Percentiles rank a stretch among this genome's conserved stretches.
phyloP scores from a whole-genome alignment of 2,113 vertebrate genomes.

The Circaetus gallicus region DNA sequence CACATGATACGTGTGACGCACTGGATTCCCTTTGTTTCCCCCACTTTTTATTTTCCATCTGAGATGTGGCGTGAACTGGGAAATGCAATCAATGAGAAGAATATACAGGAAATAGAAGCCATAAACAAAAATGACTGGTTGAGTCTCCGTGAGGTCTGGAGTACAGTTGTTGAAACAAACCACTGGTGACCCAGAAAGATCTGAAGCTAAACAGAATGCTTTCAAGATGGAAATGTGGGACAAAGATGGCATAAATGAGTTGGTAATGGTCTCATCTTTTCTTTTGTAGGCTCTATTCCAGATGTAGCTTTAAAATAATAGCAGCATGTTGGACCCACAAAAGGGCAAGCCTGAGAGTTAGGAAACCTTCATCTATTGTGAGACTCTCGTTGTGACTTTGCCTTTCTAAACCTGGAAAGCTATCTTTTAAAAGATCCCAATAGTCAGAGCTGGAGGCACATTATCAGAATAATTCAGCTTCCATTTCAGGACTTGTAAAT shows the following conservation, averaged over 20 bases:
- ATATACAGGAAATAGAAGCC: slow-evolving; percentile 42
- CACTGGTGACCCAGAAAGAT: slow-evolving; percentile 50
- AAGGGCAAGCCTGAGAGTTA: neutral
- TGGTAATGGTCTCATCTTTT: slow-evolving; percentile 27
- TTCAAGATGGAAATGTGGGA: slow-evolving; percentile 63
- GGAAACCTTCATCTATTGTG: neutral
- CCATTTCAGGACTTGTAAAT: neutral
- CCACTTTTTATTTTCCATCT: neutral
- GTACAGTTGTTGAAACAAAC: slow-evolving; percentile 63
- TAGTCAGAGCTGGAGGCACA: neutral
- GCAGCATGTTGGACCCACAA: neutral
- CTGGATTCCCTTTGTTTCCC: slow-evolving; percentile 6
- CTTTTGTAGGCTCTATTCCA: slow-evolving; percentile 7
- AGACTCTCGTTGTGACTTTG: neutral
- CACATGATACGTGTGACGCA: neutral
- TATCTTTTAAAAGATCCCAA: neutral
- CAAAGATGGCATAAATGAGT: slow-evolving; percentile 42
- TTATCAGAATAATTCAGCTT: neutral
- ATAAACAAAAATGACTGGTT: slow-evolving; percentile 32
- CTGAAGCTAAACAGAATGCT: slow-evolving; percentile 49
- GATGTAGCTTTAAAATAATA: slow-evolving; percentile 27
- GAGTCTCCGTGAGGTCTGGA: slow-evolving; percentile 30
- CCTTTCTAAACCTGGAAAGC: neutral
- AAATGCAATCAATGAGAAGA: neutral
- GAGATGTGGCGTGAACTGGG: neutral